Evolutionary conservation across 2,113 vertebrate genomes (phyloP).

Genomic region (Lanius ludovicianus): DNA sequence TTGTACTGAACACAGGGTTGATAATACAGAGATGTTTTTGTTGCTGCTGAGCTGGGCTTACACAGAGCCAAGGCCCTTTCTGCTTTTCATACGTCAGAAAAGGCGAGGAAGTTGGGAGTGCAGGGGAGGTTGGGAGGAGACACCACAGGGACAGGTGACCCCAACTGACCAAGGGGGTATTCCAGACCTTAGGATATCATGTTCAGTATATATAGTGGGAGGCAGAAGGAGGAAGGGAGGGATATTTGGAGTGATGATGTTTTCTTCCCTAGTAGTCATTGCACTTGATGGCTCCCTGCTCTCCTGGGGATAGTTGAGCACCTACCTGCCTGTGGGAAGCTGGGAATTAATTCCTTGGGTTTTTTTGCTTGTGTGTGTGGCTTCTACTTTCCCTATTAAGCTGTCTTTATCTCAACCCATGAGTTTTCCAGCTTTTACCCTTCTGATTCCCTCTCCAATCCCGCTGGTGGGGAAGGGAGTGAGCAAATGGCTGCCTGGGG

Average conservation of each 20-base stretch:
- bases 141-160: neutral
- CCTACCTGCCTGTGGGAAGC: neutral
- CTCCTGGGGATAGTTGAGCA: neutral
- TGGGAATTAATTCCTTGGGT: neutral
- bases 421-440: neutral
- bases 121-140: neutral
- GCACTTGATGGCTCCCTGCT: neutral
- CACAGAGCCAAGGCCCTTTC: neutral
- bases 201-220: neutral
- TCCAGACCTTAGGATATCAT: neutral
- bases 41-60: neutral
- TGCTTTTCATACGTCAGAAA: rapidly evolving
- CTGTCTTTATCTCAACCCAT: neutral
- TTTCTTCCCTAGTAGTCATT: neutral
- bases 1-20: neutral
- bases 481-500: rapidly evolving
- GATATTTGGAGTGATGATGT: neutral
- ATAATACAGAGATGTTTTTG: neutral
- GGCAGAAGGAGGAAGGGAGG: neutral
- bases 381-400: neutral
- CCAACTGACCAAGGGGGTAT: neutral
- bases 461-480: neutral
- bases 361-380: neutral
- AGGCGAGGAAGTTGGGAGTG: neutral
- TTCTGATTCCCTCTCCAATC: neutral